Evolutionary conservation across 2,113 vertebrate species (phyloP).

Genomic region (Lanius ludovicianus): DNA sequence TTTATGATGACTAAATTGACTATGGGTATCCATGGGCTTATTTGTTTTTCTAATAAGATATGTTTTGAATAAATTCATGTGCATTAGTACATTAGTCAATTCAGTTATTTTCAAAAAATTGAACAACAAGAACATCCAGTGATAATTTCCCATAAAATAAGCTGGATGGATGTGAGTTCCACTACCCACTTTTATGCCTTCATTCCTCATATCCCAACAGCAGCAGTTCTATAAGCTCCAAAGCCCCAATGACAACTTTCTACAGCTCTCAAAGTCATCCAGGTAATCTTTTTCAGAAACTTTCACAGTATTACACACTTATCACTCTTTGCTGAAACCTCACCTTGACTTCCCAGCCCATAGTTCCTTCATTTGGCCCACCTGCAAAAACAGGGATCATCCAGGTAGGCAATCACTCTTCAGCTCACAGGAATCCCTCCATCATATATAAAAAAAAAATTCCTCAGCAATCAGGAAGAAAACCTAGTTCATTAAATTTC

Average conservation of each 20-base stretch:
- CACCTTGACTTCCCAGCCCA: not conserved
- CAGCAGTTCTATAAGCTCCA: not conserved
- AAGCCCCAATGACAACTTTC: not conserved
- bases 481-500: not conserved
- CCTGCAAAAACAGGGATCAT: rapidly evolving
- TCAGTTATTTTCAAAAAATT: not conserved
- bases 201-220: not conserved
- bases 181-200: not conserved
- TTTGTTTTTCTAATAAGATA: not conserved
- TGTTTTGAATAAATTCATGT: not conserved
- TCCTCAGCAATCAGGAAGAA: not conserved
- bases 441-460: not conserved
- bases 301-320: not conserved
- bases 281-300: not conserved
- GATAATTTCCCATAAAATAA: not conserved
- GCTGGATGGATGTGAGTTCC: not conserved
- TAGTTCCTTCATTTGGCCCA: rapidly evolving
- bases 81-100: not conserved
- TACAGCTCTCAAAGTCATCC: not conserved
- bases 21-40: not conserved
- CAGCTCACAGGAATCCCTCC: not conserved
- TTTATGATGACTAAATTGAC: not conserved
- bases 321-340: not conserved
- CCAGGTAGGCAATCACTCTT: rapidly evolving
- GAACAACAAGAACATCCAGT: not conserved